Evolutionary conservation across 2,888 invertebrate genomes (phyloP), one percentile per base, ranked within the genome.

Genomic region (Euzetes globulus): DNA sequence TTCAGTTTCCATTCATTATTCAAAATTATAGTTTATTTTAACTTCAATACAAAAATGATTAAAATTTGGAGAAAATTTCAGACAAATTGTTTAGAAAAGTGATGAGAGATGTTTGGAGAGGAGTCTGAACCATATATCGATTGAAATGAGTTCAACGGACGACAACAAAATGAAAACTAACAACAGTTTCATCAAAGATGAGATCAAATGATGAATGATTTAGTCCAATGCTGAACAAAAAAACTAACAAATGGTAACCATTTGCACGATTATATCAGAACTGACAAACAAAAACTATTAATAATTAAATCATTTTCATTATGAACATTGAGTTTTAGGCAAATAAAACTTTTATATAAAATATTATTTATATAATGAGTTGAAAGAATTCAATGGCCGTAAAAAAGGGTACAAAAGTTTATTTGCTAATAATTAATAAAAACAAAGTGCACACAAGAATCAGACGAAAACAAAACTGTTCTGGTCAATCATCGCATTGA

Each of bases 131-230:
- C 33, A 33, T 52, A n/a, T 19, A 52, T 52, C 22, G 22, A 52
- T 19, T 52, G 47, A 47, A 47, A 9, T 47, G 47, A 52, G 52
- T 52, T 52, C 19, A 52, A 19, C n/a, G 52, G 22, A 52, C 52
- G 19, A 52, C 19, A 52, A 52, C 1, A 47, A 3, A 52, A 19
- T 52, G 52, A 52, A n/a, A 52, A 52, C 22, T 52, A 17, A 52
- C 52, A n/a, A 19, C 19, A 52, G n/a, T n/a, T 19, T 19, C 5
- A 19, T 52, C 47, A 47, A 17, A 5, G 17, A 47, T 47, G 52
- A 52, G 52, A 52, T 52, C 19, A 52, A 52, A n/a, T 52, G 52
- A 52, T 52, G n/a, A 52, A 52, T 52, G 52, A 52, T 52, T 52
- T 19, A 52, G n/a, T 6, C n/a, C 2, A 52, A 52, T 2, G 19